phyloP scores from a whole-genome alignment of 2,888 invertebrate species.

The Melanotus villosus region DNA sequence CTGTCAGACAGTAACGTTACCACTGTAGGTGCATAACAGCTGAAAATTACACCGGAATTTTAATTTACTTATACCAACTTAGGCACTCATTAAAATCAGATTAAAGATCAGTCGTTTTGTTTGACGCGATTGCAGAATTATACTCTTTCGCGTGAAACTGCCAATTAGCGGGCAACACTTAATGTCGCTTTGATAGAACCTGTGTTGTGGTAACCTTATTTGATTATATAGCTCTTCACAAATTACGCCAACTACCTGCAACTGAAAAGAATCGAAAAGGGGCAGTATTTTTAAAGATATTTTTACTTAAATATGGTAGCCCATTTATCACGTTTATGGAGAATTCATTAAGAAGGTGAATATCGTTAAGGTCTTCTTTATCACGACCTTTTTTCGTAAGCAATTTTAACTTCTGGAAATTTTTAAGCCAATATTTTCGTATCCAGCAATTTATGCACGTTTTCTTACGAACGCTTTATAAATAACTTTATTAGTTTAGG shows the following conservation, averaged over 20 bases:
- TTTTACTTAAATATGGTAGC: conserved; percentile 7
- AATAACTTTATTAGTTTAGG: background rate
- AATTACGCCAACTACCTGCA: no score
- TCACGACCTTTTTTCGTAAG: conserved; percentile 11
- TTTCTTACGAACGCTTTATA: background rate
- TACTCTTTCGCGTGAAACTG: conserved; percentile 12
- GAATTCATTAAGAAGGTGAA: conserved; percentile 24
- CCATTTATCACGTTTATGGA: conserved; percentile 23
- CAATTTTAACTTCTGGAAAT: conserved; percentile 10
- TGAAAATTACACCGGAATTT: conserved; percentile 14
- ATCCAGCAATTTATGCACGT: background rate
- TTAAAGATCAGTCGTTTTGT: conserved; percentile 18
- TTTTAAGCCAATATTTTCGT: conserved; percentile 13
- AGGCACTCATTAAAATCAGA: conserved; percentile 26
- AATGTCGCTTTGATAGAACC: no score
- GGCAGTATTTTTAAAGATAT: background rate
- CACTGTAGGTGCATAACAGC: conserved; percentile 23
- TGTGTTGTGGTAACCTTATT: no score
- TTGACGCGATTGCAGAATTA: background rate
- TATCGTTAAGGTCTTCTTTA: conserved; percentile 14
- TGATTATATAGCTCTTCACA: no score
- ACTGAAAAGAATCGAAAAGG: no score
- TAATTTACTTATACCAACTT: conserved; percentile 26
- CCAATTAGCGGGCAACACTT: conserved; percentile 7
- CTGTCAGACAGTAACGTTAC: conserved; percentile 19